phyloP scores from a whole-genome alignment of 2,888 invertebrate genomes.

The Mylabris sibirica region DNA sequence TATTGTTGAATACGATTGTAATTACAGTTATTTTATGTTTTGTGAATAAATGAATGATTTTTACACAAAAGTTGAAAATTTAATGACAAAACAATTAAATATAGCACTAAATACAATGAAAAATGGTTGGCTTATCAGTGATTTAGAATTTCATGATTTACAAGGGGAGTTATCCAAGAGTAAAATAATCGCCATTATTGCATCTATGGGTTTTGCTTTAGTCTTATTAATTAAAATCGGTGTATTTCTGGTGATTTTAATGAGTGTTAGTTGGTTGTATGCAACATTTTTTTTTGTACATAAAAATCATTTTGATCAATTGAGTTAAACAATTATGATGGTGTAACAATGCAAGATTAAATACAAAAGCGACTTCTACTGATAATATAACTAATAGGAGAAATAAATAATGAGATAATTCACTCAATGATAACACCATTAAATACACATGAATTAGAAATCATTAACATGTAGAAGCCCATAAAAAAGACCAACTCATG shows the following conservation, averaged over 20 bases:
- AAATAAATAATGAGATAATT: conserved; percentile 37
- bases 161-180: conserved; percentile 85
- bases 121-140: conserved; percentile 89
- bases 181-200: conserved; percentile 80
- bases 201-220: conserved; percentile 83
- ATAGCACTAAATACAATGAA: conserved; percentile 80
- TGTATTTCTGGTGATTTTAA: conserved; percentile 85
- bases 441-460: conserved; percentile 68
- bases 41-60: conserved; percentile 82
- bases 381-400: conserved; percentile 26
- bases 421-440: conserved; percentile 44
- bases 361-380: conserved; percentile 32
- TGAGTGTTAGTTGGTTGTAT: conserved; percentile 90
- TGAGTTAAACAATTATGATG: conserved; percentile 56
- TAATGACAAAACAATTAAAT: conserved; percentile 75
- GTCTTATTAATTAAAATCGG: conserved; percentile 89
- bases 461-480: conserved; percentile 58
- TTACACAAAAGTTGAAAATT: conserved; percentile 76
- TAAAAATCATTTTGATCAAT: conserved; percentile 67
- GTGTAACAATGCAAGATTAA: conserved; percentile 34
- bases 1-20: conserved; percentile 90
- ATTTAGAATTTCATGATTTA: conserved; percentile 89
- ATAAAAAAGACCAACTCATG: too few relatives aligned
- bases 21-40: conserved; percentile 80
- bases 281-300: conserved; percentile 91